Conservation (phyloP, 2,113 vertebrate genomes). For the Malurus cyaneus region DNA sequence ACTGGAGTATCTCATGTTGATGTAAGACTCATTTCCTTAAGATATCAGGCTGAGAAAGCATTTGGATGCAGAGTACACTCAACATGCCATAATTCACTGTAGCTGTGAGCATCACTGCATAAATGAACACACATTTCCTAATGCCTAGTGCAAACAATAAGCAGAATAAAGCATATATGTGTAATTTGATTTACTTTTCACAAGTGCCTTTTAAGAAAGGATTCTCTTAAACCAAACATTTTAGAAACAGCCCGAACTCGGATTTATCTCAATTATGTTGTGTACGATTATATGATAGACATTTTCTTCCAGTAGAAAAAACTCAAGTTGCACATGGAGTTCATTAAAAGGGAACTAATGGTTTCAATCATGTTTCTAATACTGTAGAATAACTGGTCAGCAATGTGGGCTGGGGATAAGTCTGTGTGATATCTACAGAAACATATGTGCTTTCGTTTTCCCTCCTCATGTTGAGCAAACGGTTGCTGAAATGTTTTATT, state of each 20-base stretch:
- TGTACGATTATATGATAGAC: not conserved
- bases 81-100: not conserved
- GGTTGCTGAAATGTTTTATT: slow-evolving; percentile 4
- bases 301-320: slow-evolving; percentile 8
- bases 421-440: not conserved
- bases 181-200: slow-evolving; percentile 44
- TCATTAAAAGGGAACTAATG: slow-evolving; percentile 71
- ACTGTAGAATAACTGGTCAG: slow-evolving; percentile 11
- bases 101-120: not conserved
- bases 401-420: not conserved
- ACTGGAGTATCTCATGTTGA: not conserved
- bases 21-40: not conserved
- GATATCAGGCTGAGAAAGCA: not conserved
- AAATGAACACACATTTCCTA: slow-evolving; percentile 26
- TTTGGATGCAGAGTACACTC: not conserved
- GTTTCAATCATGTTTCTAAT: slow-evolving; percentile 70
- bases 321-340: slow-evolving; percentile 58
- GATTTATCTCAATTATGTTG: slow-evolving; percentile 54
- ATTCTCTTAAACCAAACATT: slow-evolving; percentile 4
- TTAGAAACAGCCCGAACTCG: not conserved
- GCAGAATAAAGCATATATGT: not conserved
- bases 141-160: slow-evolving; percentile 11
- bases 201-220: slow-evolving; percentile 26
- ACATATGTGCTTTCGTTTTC: not conserved
- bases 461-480: not conserved